These are phyloP conservation scores for Onthophagus sagittarius DNA, from an alignment of 2,888 invertebrate species.

Conservation along the genomic window DNA sequence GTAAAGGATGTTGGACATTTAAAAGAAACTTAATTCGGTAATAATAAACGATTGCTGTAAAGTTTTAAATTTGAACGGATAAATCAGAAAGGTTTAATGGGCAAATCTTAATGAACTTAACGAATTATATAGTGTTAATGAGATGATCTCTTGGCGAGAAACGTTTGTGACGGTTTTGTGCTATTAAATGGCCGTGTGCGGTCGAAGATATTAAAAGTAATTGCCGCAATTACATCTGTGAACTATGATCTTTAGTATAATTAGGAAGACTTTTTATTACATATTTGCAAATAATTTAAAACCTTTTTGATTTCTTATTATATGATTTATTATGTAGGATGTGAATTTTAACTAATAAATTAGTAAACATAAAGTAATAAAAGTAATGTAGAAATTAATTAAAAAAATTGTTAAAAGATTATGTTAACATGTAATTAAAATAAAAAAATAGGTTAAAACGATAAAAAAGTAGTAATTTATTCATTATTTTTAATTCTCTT, in stretches of 20 bases:
- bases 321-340: too few species aligned
- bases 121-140: background rate
- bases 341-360: too few species aligned
- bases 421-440: too few species aligned
- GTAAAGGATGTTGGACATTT: background rate
- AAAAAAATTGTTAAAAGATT: too few species aligned
- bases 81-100: background rate
- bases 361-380: too few species aligned
- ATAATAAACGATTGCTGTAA: background rate
- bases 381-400: too few species aligned
- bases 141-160: background rate
- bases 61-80: background rate
- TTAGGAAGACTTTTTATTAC: background rate
- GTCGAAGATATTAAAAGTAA: background rate
- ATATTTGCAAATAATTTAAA: too few species aligned
- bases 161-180: background rate
- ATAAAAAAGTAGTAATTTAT: too few species aligned
- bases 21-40: background rate
- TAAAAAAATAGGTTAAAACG: too few species aligned
- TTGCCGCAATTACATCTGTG: background rate
- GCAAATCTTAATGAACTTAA: background rate
- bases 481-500: too few species aligned
- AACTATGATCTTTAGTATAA: background rate
- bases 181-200: background rate
- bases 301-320: too few species aligned